phyloP scores from a whole-genome alignment of 92 coral and sea anemone genomes.

The Blastomussa wellsi region DNA sequence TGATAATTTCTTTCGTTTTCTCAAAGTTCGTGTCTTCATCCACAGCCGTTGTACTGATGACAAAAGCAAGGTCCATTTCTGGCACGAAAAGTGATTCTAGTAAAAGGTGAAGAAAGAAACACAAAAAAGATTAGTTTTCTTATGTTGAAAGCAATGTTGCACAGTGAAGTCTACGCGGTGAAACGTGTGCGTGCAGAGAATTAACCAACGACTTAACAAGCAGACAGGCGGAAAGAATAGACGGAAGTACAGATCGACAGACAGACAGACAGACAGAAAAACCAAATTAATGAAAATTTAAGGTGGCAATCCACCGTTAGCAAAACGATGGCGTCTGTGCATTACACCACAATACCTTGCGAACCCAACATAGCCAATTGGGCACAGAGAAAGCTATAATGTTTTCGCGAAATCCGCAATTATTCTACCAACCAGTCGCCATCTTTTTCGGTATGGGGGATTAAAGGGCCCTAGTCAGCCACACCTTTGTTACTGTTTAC shows the following conservation, averaged over 20 bases:
- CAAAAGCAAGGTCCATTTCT: constrained; percentile 79
- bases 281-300: too few relatives aligned
- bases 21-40: constrained; percentile 66
- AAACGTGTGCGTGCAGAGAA: neutral
- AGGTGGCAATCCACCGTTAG: too few relatives aligned
- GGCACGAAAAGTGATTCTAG: constrained; percentile 70
- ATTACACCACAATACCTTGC: too few relatives aligned
- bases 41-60: constrained; percentile 70
- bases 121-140: neutral
- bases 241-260: neutral
- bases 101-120: neutral
- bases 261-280: neutral
- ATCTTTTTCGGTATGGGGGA: too few relatives aligned
- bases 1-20: constrained; percentile 63
- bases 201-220: neutral
- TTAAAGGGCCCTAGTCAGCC: too few relatives aligned
- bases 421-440: too few relatives aligned
- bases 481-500: too few relatives aligned
- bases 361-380: too few relatives aligned
- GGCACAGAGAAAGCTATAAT: too few relatives aligned
- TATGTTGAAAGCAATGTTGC: neutral
- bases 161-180: neutral
- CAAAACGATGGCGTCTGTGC: too few relatives aligned
- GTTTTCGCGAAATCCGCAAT: too few relatives aligned
- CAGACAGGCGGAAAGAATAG: neutral